Evolutionary conservation across 92 coral and sea anemone genomes (phyloP).

Genomic region (Ricordea florida): DNA sequence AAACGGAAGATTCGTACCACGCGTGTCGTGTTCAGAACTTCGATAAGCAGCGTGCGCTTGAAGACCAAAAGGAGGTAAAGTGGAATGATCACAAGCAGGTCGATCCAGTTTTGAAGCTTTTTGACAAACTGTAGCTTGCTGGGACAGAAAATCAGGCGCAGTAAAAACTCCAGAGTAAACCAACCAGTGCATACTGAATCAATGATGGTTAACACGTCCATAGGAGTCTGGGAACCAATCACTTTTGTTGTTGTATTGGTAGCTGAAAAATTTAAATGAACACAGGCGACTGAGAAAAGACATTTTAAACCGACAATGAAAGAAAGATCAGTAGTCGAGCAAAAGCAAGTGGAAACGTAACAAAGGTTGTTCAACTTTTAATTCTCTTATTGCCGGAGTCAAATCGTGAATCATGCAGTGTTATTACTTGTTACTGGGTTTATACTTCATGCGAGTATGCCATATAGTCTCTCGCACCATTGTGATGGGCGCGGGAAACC

Average conservation of each 20-base stretch:
- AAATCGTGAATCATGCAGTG: no score
- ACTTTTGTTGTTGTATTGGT: not conserved
- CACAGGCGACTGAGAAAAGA: no score
- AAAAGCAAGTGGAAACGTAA: no score
- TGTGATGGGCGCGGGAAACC: no score
- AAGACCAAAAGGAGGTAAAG: conserved; percentile 80
- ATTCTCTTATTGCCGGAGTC: no score
- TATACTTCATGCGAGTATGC: no score
- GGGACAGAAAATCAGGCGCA: conserved; percentile 88
- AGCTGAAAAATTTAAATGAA: no score
- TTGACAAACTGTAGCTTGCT: conserved; percentile 71
- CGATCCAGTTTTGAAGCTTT: conserved; percentile 92
- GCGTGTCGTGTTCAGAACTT: conserved; percentile 81
- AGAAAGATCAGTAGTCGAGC: no score
- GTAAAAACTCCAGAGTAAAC: conserved; percentile 92
- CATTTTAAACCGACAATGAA: no score
- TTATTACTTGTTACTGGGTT: no score
- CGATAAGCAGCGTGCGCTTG: conserved; percentile 60
- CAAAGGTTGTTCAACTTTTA: no score
- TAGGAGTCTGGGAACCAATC: conserved; percentile 57
- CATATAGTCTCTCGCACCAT: no score
- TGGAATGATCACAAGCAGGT: conserved; percentile 85
- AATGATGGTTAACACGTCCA: conserved; percentile 65
- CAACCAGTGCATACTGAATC: conserved; percentile 93
- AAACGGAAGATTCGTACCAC: conserved; percentile 88